Conservation (phyloP, 1,140 invertebrate species). For the Euwallacea fornicatus region DNA sequence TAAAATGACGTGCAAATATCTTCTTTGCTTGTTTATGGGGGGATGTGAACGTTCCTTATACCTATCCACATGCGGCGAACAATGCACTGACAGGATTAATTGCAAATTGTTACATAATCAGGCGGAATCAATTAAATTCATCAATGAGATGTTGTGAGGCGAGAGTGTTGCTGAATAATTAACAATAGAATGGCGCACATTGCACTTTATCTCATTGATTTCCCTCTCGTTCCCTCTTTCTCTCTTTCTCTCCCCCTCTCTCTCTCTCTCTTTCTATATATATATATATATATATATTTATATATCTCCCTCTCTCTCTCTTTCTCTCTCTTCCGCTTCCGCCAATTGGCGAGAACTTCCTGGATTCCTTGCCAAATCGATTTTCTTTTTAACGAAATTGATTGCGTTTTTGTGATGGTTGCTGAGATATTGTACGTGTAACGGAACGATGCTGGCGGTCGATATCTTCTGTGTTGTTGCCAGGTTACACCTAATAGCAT, state of each 20-base stretch:
- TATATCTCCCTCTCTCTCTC: no score
- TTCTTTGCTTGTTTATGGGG: no score
- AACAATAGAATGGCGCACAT: constrained; percentile 34
- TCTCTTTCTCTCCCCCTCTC: constrained; percentile 24
- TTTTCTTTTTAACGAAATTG: constrained; percentile 17
- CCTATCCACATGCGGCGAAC: constrained; percentile 4
- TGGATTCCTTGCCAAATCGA: constrained; percentile 25
- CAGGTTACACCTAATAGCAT: no score
- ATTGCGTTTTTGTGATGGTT: not conserved
- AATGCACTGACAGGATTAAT: constrained; percentile 27
- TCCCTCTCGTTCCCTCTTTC: not conserved
- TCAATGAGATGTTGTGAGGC: constrained; percentile 36
- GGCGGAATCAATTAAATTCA: constrained; percentile 35
- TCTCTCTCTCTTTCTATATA: no score
- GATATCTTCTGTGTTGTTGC: no score
- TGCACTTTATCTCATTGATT: constrained; percentile 26
- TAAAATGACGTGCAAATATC: no score
- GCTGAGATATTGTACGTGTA: not conserved
- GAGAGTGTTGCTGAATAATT: constrained; percentile 31
- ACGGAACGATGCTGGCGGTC: not conserved
- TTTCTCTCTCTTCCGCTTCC: constrained; percentile 32
- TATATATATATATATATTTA: no score
- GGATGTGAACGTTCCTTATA: no score
- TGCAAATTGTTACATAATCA: constrained; percentile 33
- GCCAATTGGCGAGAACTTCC: constrained; percentile 18